Base-by-base conservation (phyloP, 2,113 vertebrate species). In the Crotophaga sulcirostris region DNA sequence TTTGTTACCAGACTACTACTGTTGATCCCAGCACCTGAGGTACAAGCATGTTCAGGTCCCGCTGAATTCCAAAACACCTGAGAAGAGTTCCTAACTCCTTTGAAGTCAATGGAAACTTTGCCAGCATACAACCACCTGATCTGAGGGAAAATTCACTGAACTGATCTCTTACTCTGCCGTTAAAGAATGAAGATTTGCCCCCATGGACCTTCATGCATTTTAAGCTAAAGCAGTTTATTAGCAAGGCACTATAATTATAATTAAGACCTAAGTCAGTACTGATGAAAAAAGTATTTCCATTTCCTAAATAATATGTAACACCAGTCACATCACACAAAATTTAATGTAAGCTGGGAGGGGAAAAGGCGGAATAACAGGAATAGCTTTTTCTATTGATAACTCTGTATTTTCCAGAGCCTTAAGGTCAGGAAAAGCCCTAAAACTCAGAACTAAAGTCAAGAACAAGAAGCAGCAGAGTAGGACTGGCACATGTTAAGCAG, bases 51-150 rank as follows among this genome's bases (percentile, higher is more conserved):
- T 42, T 70, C 66, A 54, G 33, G 38, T 69, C 20, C 44, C 24
- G 44, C 11, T 6, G 18, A 58, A 62, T 62, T 73, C 26, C 78
- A 82, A 36, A 89, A 60, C 4, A 51, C 13, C 14, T 2, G 13
- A 36, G 56, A 63, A 34, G n/a, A 63, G 23, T 4, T 55, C 60
- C 38, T 21, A 36, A 47, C 6, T 25, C 49, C 56, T 33, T 4
- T 12, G 31, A 59, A 88, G 56, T 9, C 14, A 63, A 9, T 4
- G 21, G 31, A 66, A 59, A 64, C 66, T 83, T 31, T 44, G 28
- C 23, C 34, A 62, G 33, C 2, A 6, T 45, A 25, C 40, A 18
- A 7, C 10, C 54, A 26, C 4, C 1, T 1, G n/a, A 31, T 11
- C 13, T 4, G 6, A 70, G 15, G 3, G 40, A 51, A 23, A 45